Percentiles rank a stretch among this genome's conserved stretches.
Conservation (phyloP, 2,888 invertebrate genomes). For the Tenodera sinensis region DNA sequence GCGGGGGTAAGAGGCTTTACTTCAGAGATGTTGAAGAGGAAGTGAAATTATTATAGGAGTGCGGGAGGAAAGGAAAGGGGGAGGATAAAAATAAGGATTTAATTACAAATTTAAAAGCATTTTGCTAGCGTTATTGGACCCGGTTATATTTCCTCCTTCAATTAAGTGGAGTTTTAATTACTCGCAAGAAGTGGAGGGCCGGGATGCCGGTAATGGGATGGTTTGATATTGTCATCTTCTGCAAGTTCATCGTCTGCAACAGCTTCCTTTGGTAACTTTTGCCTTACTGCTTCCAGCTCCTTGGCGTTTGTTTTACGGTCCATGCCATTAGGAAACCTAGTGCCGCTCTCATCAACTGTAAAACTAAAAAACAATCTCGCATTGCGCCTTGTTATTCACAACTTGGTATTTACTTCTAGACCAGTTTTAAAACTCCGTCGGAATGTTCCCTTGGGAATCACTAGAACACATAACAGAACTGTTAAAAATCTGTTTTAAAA, state of each 20-base stretch:
- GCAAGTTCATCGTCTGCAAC: not conserved
- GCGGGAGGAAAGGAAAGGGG: not conserved
- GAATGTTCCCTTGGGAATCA: too few relatives aligned
- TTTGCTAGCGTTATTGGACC: constrained; percentile 28
- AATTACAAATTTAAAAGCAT: constrained; percentile 33
- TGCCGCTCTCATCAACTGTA: not conserved
- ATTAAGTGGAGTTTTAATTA: constrained; percentile 32
- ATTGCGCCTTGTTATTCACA: not conserved
- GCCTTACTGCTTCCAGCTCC: not conserved
- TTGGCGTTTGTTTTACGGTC: not conserved
- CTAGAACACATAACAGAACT: too few relatives aligned
- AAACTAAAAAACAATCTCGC: not conserved
- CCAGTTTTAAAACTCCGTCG: not conserved
- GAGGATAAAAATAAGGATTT: constrained; percentile 27
- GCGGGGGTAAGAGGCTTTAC: constrained; percentile 3
- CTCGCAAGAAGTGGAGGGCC: constrained; percentile 12
- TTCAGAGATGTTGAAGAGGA: constrained; percentile 5
- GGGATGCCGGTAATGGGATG: constrained; percentile 25
- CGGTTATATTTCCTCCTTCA: constrained; percentile 33
- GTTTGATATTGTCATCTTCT: constrained; percentile 21
- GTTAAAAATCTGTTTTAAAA: too few relatives aligned
- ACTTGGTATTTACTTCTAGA: not conserved
- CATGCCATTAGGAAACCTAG: not conserved
- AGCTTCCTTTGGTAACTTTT: not conserved
- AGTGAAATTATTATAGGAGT: constrained; percentile 18